Evolutionary conservation across 2,113 vertebrate genomes (phyloP).

Genomic region (Spea multiplicata): DNA sequence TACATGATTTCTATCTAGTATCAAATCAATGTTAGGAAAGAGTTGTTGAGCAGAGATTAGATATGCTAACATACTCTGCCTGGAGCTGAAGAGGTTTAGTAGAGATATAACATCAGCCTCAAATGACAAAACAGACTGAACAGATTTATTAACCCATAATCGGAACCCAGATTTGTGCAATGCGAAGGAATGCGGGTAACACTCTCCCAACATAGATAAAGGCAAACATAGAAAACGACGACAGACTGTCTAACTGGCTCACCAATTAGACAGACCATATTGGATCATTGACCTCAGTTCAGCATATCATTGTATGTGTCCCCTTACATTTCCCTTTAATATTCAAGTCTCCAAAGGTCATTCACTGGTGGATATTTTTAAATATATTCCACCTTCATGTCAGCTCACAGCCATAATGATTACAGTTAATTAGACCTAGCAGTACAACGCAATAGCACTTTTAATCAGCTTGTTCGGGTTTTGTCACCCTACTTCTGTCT

Average conservation of each 20-base stretch:
- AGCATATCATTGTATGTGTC: no score
- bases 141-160: slow-evolving; percentile 43
- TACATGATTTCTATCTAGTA: slow-evolving; percentile 43
- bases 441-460: no score
- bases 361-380: no score
- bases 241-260: neutral
- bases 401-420: no score
- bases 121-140: slow-evolving; percentile 43
- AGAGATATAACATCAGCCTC: slow-evolving; percentile 45
- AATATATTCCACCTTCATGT: no score
- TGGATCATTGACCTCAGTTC: no score
- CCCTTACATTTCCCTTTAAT: no score
- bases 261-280: neutral
- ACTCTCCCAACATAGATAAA: neutral
- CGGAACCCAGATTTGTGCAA: slow-evolving; percentile 12
- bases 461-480: no score
- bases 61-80: slow-evolving; percentile 45
- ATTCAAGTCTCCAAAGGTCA: no score
- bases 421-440: no score
- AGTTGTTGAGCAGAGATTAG: slow-evolving; percentile 46
- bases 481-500: no score
- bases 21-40: slow-evolving; percentile 43
- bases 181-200: neutral
- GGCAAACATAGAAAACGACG: neutral
- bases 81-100: slow-evolving; percentile 42